These are phyloP conservation scores for Sporophila hypoxantha DNA, from an alignment of 2,113 vertebrate genomes.

Conservation along the genomic window DNA sequence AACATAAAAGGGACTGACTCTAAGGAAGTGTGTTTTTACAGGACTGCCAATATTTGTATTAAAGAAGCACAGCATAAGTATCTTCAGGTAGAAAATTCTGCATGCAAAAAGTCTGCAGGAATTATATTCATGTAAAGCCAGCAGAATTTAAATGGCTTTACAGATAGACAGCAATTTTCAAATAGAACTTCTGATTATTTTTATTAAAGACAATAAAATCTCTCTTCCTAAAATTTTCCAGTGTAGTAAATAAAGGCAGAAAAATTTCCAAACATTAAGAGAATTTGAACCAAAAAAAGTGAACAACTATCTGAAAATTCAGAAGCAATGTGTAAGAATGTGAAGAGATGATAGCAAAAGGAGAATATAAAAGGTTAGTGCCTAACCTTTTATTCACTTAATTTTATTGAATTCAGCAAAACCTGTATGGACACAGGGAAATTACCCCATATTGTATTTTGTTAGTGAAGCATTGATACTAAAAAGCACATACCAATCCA, in stretches of 20 bases:
- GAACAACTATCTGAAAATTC: not conserved
- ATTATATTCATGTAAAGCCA: not conserved
- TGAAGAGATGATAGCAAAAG: not conserved
- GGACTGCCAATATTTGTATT: not conserved
- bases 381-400: not conserved
- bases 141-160: not conserved
- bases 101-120: not conserved
- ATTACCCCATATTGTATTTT: not conserved
- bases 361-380: not conserved
- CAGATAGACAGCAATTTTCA: not conserved
- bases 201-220: not conserved
- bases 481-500: conserved; percentile 81
- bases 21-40: not conserved
- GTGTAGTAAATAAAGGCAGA: not conserved
- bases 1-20: not conserved
- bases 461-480: not conserved
- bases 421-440: not conserved
- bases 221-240: not conserved
- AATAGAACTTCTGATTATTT: not conserved
- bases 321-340: not conserved
- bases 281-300: not conserved
- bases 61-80: not conserved
- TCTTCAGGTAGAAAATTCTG: not conserved
- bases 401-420: not conserved
- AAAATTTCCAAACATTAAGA: not conserved